These are phyloP conservation scores for Scaptomyza polygonia DNA, from an alignment of 2,888 invertebrate genomes.

Conservation along the genomic window DNA sequence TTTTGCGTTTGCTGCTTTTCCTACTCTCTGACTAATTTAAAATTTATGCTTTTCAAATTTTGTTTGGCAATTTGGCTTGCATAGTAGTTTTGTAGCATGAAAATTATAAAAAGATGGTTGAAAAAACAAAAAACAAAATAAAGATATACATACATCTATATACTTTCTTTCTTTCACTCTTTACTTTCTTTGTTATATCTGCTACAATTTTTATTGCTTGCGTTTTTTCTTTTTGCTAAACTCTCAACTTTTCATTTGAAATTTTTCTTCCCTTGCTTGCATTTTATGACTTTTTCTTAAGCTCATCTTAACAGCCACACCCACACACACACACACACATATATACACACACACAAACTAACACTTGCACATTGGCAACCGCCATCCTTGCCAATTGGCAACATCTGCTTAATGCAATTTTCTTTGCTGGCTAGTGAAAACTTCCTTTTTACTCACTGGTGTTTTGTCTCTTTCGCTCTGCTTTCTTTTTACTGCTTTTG, in stretches of 20 bases:
- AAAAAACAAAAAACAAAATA: slow-evolving; percentile 10
- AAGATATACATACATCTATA: background rate
- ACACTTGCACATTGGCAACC: slow-evolving; percentile 9
- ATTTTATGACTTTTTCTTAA: slow-evolving; percentile 75
- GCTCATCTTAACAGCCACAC: slow-evolving; percentile 50
- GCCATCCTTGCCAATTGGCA: slow-evolving; percentile 61
- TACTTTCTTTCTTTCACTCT: slow-evolving; percentile 2
- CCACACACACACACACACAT: slow-evolving; percentile 41
- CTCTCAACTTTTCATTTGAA: slow-evolving; percentile 71
- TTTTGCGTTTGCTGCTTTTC: slow-evolving; percentile 26
- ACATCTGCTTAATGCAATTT: slow-evolving; percentile 80
- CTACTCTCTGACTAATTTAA: slow-evolving; percentile 56
- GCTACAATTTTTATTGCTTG: slow-evolving; percentile 13
- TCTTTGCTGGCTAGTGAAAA: slow-evolving; percentile 53
- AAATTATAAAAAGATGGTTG: slow-evolving; percentile 34
- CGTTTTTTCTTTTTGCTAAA: slow-evolving; percentile 41
- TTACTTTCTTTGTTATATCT: slow-evolving; percentile 8
- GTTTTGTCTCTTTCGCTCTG: slow-evolving; percentile 32
- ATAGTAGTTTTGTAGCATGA: slow-evolving; percentile 32
- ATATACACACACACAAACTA: slow-evolving; percentile 16
- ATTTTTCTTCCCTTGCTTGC: slow-evolving; percentile 71
- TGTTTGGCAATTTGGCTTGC: slow-evolving; percentile 45
- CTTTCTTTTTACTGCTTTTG: slow-evolving; percentile 27
- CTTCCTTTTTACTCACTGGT: slow-evolving; percentile 41
- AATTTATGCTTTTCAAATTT: slow-evolving; percentile 68